Conservation (phyloP, 1,140 invertebrate genomes). For the Microplitis demolitor region DNA sequence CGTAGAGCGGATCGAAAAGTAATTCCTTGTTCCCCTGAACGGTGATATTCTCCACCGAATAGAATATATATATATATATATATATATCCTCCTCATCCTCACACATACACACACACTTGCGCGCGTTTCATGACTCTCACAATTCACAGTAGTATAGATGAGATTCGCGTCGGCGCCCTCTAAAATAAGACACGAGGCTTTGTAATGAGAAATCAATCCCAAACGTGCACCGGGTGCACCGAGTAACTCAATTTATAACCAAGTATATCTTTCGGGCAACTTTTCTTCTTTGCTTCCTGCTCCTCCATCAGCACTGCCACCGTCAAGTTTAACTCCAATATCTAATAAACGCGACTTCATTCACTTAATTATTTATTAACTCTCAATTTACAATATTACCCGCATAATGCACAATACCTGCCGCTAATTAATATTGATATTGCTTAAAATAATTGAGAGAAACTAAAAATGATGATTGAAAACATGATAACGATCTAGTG, state of each 20-base stretch:
- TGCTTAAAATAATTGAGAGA: too few relatives aligned
- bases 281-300: not conserved
- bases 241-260: conserved; percentile 1
- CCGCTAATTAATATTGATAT: too few relatives aligned
- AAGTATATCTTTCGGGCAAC: not conserved
- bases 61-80: not conserved
- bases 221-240: not conserved
- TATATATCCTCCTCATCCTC: conserved; percentile 32
- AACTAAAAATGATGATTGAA: too few relatives aligned
- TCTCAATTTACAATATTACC: too few relatives aligned
- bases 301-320: not conserved
- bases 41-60: not conserved
- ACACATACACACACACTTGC: conserved; percentile 32
- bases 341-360: too few relatives aligned
- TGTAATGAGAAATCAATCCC: not conserved
- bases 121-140: not conserved
- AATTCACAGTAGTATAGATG: not conserved
- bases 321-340: too few relatives aligned
- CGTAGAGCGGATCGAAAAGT: conserved; percentile 52
- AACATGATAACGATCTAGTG: too few relatives aligned
- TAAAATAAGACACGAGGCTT: not conserved
- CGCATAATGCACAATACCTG: too few relatives aligned
- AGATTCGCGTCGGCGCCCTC: not conserved
- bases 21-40: conserved; percentile 39
- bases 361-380: too few relatives aligned